Evolutionary conservation across 2,888 invertebrate species (phyloP), one percentile per base, ranked within the genome.

Genomic region (Aporophyla lueneburgensis): DNA sequence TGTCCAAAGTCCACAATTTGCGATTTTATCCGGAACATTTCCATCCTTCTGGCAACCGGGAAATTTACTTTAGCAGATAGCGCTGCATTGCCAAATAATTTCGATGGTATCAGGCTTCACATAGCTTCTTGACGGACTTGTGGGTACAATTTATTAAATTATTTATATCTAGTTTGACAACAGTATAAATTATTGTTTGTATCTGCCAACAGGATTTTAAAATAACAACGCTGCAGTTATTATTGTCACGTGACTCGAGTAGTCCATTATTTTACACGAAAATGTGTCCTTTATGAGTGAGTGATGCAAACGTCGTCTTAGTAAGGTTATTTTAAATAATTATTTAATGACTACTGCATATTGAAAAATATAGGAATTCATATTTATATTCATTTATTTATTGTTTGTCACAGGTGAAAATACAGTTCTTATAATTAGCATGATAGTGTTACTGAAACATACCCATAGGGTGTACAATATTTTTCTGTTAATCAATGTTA

Each of bases 41-140:
- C 86, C 79, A 83, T 86, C 72, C 56, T 86, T 27, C 46, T 78
- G 65, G 78, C n/a, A 46, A 69, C 40, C 59, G 78, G 86, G 83
- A 86, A 58, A 71, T 63, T 86, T 86, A 51, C 58, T 83, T 65
- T n/a, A 70, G 27, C 10, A 70, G 86, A 83, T 73, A 86, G 72
- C 33, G 51, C 27, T 71, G 63, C 54, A 56, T 71, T 83, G 84
- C 78, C 83, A 83, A 83, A 86, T 83, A 83, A 83, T 61, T 83
- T 61, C 73, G 83, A 71, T 83, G 33, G 5, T 83, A 83, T 83
- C 83, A 56, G 21, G 46, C 43, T 74, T 56, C 16, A 43, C 67
- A 73, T 68, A 40, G 40, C 63, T 86, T 51, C 72, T 65, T 68
- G 54, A 43, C 19, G 27, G 27, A 61, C 12, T 62, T 58, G 67